phyloP scores from a whole-genome alignment of 2,797 vertebrate species.

The Microctenopoma steveboyesi region DNA sequence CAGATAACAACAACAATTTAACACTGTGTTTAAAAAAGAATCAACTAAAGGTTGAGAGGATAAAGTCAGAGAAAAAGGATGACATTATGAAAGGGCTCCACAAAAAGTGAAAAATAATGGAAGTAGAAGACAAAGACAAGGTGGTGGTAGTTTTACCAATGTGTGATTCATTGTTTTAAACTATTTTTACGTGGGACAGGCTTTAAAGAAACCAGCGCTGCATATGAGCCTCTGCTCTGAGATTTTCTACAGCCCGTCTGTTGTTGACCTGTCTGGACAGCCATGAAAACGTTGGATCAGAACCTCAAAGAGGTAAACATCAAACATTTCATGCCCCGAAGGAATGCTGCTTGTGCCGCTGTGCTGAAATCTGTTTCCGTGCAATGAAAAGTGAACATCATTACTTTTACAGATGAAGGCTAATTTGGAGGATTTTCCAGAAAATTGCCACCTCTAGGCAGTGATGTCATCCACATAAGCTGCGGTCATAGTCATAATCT shows the following conservation, averaged over 20 bases:
- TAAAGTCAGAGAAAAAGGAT: background rate
- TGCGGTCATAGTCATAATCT: constrained; percentile 6
- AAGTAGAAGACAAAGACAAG: background rate
- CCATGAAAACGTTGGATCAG: constrained; percentile 23
- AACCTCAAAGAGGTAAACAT: constrained; percentile 42
- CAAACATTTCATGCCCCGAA: constrained; percentile 3
- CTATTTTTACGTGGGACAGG: background rate
- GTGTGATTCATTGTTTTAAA: background rate
- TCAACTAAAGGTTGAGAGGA: background rate
- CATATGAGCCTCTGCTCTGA: background rate
- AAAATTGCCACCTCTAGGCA: constrained; percentile 24
- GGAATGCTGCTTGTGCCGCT: constrained; percentile 4
- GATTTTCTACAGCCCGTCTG: background rate
- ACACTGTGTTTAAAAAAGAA: too few relatives aligned
- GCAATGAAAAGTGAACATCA: constrained; percentile 19
- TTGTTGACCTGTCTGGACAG: constrained; percentile 16
- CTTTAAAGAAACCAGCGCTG: background rate
- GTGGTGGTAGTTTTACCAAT: background rate
- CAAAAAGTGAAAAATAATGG: background rate
- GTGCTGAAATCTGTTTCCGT: constrained; percentile 1
- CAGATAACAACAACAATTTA: too few relatives aligned
- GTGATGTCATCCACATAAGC: constrained; percentile 8
- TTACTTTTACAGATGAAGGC: constrained; percentile 24
- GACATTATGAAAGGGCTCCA: background rate
- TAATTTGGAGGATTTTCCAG: constrained; percentile 27